A percentile compares a stretch with the other conserved stretches of the same genome.
Conservation (phyloP, 2,888 invertebrate species). For the Tridacna crocea region DNA sequence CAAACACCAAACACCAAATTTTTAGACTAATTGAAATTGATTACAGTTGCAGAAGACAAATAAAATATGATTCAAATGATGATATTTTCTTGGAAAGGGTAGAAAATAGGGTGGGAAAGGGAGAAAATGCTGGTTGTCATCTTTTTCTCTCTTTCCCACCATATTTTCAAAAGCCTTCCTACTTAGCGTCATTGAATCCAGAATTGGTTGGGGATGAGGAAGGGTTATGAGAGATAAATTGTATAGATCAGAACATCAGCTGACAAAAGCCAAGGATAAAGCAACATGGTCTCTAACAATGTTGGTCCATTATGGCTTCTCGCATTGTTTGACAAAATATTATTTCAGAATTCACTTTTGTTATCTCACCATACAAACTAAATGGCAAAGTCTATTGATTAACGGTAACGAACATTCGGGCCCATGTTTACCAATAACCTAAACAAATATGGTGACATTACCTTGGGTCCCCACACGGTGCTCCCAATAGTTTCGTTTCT, state of each 20-base stretch:
- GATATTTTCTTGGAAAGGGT: no score
- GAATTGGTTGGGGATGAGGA: neutral
- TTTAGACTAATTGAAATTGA: no score
- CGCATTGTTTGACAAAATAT: conserved; percentile 25
- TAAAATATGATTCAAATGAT: no score
- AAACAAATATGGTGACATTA: conserved; percentile 28
- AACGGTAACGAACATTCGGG: conserved; percentile 23
- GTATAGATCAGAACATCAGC: neutral
- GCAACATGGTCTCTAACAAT: conserved; percentile 4
- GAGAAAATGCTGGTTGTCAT: neutral
- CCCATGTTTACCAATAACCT: conserved; percentile 23
- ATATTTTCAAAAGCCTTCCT: neutral
- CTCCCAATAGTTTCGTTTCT: conserved; percentile 26
- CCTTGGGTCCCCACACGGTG: neutral
- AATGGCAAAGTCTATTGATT: conserved; percentile 26
- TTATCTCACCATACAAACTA: conserved; percentile 16
- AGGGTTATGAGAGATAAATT: neutral
- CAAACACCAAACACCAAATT: no score
- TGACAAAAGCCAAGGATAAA: neutral
- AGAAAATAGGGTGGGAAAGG: neutral
- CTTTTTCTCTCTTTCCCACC: neutral
- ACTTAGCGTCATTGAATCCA: neutral
- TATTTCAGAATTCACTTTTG: conserved; percentile 28
- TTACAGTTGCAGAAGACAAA: no score
- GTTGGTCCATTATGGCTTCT: neutral